Conservation (phyloP, 2,797 vertebrate species). For the Cyclopterus lumpus region DNA sequence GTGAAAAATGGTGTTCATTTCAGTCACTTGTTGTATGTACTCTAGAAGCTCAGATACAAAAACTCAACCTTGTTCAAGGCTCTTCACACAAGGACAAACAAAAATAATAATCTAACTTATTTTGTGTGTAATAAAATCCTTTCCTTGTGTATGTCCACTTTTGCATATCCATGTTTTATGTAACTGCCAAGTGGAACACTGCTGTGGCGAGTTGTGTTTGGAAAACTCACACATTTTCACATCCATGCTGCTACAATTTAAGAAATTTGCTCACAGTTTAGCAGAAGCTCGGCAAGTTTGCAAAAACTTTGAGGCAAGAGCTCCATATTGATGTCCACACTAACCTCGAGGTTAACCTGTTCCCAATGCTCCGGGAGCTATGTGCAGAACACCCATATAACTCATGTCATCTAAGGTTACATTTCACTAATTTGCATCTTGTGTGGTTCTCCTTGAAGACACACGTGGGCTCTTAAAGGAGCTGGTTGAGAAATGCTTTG, state of each 20-base stretch:
- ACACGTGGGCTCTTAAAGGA: background rate
- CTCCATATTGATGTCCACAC: background rate
- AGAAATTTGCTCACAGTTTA: background rate
- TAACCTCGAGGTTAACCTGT: slow-evolving; percentile 8
- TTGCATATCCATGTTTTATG: slow-evolving; percentile 35
- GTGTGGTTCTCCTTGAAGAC: background rate
- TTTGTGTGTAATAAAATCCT: background rate
- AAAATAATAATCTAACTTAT: background rate
- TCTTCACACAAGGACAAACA: slow-evolving; percentile 1
- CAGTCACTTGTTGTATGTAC: slow-evolving; percentile 7
- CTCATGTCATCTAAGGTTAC: slow-evolving; percentile 26
- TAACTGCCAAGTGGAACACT: slow-evolving; percentile 11
- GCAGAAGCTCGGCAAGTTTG: slow-evolving; percentile 15
- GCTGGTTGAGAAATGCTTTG: background rate
- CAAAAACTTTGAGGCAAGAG: slow-evolving; percentile 1
- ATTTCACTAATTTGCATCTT: slow-evolving; percentile 11
- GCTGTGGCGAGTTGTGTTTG: slow-evolving; percentile 1
- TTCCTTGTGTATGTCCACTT: background rate
- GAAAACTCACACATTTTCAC: slow-evolving; percentile 2
- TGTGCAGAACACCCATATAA: slow-evolving; percentile 10
- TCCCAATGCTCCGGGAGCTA: slow-evolving; percentile 6
- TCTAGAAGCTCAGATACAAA: slow-evolving; percentile 16
- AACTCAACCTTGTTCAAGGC: slow-evolving; percentile 17
- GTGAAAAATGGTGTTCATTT: slow-evolving; percentile 35
- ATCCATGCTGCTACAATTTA: background rate